Conservation (phyloP, 2,888 invertebrate genomes). For the Drosophila suboccidentalis region DNA sequence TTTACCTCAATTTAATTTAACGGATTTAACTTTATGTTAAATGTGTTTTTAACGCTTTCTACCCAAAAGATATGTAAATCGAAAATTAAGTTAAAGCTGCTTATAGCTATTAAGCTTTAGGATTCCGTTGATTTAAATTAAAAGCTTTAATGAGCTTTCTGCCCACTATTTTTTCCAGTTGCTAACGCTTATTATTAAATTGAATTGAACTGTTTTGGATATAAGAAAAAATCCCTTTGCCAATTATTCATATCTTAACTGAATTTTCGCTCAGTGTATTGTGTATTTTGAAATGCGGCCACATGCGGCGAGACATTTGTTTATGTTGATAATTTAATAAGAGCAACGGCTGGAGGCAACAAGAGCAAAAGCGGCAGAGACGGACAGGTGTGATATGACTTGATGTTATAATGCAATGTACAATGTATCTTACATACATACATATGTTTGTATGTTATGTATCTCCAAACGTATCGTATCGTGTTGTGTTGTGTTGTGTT, state of each 20-base stretch:
- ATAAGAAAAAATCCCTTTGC: not conserved
- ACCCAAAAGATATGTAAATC: too few species aligned
- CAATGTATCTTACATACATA: not conserved
- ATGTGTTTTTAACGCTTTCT: too few species aligned
- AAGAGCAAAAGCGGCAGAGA: not conserved
- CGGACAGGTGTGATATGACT: constrained; percentile 12
- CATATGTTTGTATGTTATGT: constrained; percentile 2
- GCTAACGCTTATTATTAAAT: too few species aligned
- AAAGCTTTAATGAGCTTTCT: not conserved
- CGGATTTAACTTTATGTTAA: too few species aligned
- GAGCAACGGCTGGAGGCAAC: constrained; percentile 63
- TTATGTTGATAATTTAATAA: constrained; percentile 81
- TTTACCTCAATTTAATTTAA: too few species aligned
- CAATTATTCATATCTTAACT: not conserved
- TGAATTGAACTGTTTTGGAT: too few species aligned
- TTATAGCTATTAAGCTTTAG: too few species aligned
- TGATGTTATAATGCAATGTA: constrained; percentile 3
- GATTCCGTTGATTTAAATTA: not conserved
- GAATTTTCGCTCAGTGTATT: constrained; percentile 42
- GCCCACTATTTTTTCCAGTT: not conserved
- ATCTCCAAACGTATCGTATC: not conserved
- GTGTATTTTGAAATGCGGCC: constrained; percentile 53
- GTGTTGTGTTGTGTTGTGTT: not conserved
- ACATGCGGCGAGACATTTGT: constrained; percentile 71
- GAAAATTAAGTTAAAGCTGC: too few species aligned